These are phyloP conservation scores for Eriocheir sinensis DNA, from an alignment of 1,140 invertebrate species.

Conservation along the genomic window DNA sequence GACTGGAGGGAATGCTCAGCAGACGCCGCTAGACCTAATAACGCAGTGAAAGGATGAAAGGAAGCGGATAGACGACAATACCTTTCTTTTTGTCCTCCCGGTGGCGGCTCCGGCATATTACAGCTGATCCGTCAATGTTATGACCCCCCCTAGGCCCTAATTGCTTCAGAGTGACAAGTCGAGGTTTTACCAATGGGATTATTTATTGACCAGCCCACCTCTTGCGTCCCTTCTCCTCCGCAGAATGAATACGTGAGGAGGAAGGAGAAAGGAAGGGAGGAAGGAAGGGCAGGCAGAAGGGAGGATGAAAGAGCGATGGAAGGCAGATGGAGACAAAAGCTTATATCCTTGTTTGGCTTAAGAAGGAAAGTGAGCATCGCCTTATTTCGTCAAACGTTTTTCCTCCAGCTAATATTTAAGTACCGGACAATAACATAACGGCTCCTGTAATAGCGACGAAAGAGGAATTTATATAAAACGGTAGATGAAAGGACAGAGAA, in stretches of 20 bases:
- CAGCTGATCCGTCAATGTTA: conserved; percentile 72
- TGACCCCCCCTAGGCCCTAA: conserved; percentile 66
- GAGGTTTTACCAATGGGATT: conserved; percentile 74
- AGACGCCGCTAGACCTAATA: background rate
- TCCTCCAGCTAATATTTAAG: background rate
- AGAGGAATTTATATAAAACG: background rate
- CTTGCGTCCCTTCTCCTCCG: conserved; percentile 29
- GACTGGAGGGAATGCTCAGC: background rate
- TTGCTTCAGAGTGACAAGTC: conserved; percentile 75
- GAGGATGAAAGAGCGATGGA: no score
- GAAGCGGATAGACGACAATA: background rate
- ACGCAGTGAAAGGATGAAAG: background rate
- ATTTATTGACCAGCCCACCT: conserved; percentile 67
- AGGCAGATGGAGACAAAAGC: background rate
- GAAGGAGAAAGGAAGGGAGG: background rate
- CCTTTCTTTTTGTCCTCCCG: conserved; percentile 20
- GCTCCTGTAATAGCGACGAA: background rate
- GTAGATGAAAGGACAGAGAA: no score
- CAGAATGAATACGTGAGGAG: conserved; percentile 32
- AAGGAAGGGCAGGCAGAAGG: no score
- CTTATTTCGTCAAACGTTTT: background rate
- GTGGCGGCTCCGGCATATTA: conserved; percentile 54
- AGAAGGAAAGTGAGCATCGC: background rate
- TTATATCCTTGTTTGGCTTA: background rate
- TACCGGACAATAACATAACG: background rate